phyloP scores from a whole-genome alignment of 2,797 vertebrate species.

The Lagocephalus sceleratus region DNA sequence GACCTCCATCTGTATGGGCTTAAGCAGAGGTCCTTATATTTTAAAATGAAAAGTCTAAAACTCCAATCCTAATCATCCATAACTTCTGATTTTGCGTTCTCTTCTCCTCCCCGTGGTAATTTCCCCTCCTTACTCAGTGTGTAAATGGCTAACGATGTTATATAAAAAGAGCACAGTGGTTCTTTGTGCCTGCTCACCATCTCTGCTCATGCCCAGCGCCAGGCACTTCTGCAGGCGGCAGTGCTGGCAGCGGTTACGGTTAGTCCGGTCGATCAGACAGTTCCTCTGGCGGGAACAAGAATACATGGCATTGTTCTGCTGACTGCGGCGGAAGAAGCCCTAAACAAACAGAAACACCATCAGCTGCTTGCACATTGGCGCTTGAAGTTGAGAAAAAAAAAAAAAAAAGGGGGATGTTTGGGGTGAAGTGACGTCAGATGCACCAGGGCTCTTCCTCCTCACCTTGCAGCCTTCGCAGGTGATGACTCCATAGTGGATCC shows the following conservation, averaged over 20 bases:
- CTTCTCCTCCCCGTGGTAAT: not conserved
- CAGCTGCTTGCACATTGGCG: too few species aligned
- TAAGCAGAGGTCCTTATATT: not conserved
- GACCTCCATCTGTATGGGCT: not conserved
- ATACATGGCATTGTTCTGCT: constrained; percentile 93
- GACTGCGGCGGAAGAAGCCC: constrained; percentile 91
- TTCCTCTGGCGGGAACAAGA: constrained; percentile 91
- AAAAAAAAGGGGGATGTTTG: too few species aligned
- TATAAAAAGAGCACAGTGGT: not conserved
- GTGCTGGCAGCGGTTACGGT: constrained; percentile 92
- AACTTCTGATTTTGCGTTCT: not conserved
- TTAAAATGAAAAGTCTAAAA: not conserved
- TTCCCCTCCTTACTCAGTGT: not conserved
- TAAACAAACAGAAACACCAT: constrained; percentile 40
- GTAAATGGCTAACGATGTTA: not conserved
- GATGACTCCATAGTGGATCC: constrained; percentile 94
- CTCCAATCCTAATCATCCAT: not conserved
- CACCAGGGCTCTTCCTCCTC: constrained; percentile 36
- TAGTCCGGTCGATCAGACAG: constrained; percentile 90
- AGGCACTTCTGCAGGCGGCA: constrained; percentile 92
- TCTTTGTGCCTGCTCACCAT: constrained; percentile 75
- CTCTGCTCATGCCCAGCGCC: constrained; percentile 89
- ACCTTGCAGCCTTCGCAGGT: constrained; percentile 96
- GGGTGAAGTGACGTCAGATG: not conserved
- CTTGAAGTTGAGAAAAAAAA: not conserved